phyloP scores from a whole-genome alignment of 1,140 invertebrate genomes.

The Wasmannia auropunctata region DNA sequence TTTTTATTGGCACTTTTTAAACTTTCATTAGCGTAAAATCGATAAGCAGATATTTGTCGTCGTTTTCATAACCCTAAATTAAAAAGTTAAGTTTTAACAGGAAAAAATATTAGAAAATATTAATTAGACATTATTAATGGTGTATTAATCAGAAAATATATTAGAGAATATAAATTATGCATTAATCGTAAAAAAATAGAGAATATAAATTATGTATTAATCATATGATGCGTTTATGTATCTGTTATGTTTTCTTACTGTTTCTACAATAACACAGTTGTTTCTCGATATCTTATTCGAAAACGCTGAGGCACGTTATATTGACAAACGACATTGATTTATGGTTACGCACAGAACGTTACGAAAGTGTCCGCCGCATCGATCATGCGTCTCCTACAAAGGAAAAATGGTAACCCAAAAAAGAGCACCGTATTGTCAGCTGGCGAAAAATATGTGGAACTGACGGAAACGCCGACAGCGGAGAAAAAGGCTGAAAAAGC shows the following conservation, averaged over 20 bases:
- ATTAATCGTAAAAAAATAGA: too few relatives aligned
- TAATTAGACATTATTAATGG: neutral
- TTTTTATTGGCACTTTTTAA: neutral
- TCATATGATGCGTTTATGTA: neutral
- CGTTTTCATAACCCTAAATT: neutral
- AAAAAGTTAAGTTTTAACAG: neutral
- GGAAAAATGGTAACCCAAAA: neutral
- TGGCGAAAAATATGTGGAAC: slow-evolving; percentile 36
- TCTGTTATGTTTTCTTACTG: neutral
- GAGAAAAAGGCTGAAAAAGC: slow-evolving; percentile 33
- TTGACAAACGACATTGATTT: slow-evolving; percentile 41
- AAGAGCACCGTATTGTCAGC: slow-evolving; percentile 17
- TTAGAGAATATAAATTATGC: too few relatives aligned
- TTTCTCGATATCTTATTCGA: neutral
- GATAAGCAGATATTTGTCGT: neutral
- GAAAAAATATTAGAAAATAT: neutral
- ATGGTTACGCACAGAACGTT: slow-evolving; percentile 21
- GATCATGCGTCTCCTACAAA: slow-evolving; percentile 36
- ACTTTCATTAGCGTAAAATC: neutral
- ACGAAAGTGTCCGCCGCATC: slow-evolving; percentile 32
- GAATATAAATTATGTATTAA: neutral
- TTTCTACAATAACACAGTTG: neutral
- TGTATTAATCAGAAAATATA: too few relatives aligned
- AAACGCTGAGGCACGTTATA: slow-evolving; percentile 21
- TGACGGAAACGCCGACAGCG: slow-evolving; percentile 14